These are phyloP conservation scores for Geotrupes spiniger DNA, from an alignment of 2,888 invertebrate genomes.

Conservation along the genomic window DNA sequence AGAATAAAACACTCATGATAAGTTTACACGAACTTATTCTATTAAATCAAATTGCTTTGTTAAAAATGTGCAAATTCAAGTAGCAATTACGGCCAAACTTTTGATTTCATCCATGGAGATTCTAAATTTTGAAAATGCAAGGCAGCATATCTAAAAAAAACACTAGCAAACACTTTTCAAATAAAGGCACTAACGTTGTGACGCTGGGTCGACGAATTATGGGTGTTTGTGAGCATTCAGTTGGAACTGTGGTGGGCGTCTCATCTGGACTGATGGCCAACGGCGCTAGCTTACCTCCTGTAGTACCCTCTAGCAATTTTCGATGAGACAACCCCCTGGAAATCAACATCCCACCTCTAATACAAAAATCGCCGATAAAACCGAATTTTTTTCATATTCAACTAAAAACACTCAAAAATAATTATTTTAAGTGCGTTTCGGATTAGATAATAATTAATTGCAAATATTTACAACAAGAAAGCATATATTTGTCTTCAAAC, in stretches of 20 bases:
- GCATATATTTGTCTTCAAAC: too few relatives aligned
- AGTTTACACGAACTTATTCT: too few relatives aligned
- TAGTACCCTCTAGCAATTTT: slow-evolving; percentile 47
- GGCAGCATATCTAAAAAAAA: too few relatives aligned
- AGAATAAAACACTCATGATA: too few relatives aligned
- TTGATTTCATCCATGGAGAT: too few relatives aligned
- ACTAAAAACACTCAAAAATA: neutral
- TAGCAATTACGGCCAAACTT: too few relatives aligned
- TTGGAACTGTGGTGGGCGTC: slow-evolving; percentile 44
- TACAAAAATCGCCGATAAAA: neutral
- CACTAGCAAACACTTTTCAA: slow-evolving; percentile 2
- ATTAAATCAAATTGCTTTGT: too few relatives aligned
- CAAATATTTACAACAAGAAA: too few relatives aligned
- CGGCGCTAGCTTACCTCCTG: slow-evolving; percentile 56
- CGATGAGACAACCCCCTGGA: slow-evolving; percentile 56
- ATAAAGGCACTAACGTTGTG: slow-evolving; percentile 54
- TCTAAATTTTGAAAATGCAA: too few relatives aligned
- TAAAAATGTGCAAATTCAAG: too few relatives aligned
- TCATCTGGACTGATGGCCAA: slow-evolving; percentile 57
- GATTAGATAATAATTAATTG: too few relatives aligned
- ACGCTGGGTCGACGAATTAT: slow-evolving; percentile 55
- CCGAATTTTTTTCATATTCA: neutral
- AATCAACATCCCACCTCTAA: slow-evolving; percentile 23
- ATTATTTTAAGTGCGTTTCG: neutral
- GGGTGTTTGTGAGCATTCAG: slow-evolving; percentile 38